Conservation (phyloP, 1,140 invertebrate genomes). For the Pachypsylla venusta region DNA sequence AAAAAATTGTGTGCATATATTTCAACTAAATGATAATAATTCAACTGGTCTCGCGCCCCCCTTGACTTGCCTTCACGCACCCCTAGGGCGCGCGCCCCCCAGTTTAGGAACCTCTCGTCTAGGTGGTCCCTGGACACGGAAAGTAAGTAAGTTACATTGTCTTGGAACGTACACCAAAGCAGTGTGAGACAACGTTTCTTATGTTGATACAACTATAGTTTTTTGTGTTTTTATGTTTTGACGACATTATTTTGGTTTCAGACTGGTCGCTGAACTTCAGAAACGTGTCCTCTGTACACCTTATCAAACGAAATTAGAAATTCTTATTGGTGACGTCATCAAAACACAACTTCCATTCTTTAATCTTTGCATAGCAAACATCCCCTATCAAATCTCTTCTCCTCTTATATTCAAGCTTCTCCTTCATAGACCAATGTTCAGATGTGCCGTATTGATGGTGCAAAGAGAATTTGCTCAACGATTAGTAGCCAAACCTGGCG, state of each 20-base stretch:
- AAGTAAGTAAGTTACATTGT: too few relatives aligned
- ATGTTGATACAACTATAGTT: too few relatives aligned
- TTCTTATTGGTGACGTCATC: slow-evolving; percentile 86
- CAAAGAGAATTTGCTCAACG: slow-evolving; percentile 97
- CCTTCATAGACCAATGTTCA: slow-evolving; percentile 69
- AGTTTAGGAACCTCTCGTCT: too few relatives aligned
- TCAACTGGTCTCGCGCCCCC: too few relatives aligned
- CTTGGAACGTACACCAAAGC: too few relatives aligned
- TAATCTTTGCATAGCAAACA: slow-evolving; percentile 98
- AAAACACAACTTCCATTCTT: slow-evolving; percentile 95
- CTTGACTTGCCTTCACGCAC: too few relatives aligned
- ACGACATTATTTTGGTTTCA: slow-evolving; percentile 25
- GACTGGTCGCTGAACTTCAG: slow-evolving; percentile 91
- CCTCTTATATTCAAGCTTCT: slow-evolving; percentile 94
- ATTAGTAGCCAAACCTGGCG: slow-evolving; percentile 90
- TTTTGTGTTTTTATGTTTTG: neutral
- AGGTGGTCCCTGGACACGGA: too few relatives aligned
- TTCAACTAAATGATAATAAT: too few relatives aligned
- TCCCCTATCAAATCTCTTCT: slow-evolving; percentile 98
- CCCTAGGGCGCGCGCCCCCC: too few relatives aligned
- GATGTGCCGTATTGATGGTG: slow-evolving; percentile 95
- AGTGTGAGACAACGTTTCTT: too few relatives aligned
- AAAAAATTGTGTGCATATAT: too few relatives aligned
- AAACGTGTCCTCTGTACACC: slow-evolving; percentile 87
- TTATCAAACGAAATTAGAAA: slow-evolving; percentile 77